Conservation (phyloP, 2,797 vertebrate genomes). For the Poecilia gillii region DNA sequence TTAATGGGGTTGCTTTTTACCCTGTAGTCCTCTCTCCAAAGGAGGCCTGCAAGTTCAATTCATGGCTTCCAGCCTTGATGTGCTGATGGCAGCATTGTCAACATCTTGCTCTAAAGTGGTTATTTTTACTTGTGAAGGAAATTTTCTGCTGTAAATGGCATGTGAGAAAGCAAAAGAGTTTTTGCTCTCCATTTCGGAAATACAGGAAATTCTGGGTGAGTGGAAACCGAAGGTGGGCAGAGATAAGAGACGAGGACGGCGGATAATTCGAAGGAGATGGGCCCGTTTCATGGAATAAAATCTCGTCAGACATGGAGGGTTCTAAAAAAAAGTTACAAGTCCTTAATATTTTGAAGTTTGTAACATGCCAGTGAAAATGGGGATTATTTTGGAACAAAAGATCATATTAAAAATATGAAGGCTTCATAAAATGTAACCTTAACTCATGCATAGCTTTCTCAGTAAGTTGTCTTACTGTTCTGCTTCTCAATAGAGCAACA, state of each 20-base stretch:
- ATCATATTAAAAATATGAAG: neutral
- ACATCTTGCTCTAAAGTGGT: conserved; percentile 14
- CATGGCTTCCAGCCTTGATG: conserved; percentile 17
- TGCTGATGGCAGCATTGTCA: conserved; percentile 27
- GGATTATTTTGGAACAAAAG: conserved; percentile 9
- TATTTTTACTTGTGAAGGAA: neutral
- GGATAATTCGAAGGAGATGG: neutral
- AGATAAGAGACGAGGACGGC: neutral
- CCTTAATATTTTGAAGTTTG: neutral
- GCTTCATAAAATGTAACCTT: neutral
- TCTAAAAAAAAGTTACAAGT: neutral
- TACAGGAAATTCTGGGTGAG: neutral
- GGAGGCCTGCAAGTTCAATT: neutral
- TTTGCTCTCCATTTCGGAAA: neutral
- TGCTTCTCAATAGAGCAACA: neutral
- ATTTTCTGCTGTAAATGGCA: conserved; percentile 2
- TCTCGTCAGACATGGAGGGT: neutral
- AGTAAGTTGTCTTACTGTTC: neutral
- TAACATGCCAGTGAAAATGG: neutral
- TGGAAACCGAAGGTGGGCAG: neutral
- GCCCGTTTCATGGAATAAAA: neutral
- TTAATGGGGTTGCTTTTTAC: conserved; percentile 14
- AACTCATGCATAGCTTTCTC: neutral
- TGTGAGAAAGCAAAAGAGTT: neutral
- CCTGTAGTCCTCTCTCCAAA: conserved; percentile 8